Percentiles rank a stretch among this genome's conserved stretches.
These are phyloP conservation scores for Pentalonia nigronervosa DNA, from an alignment of 1,140 invertebrate genomes.

Conservation along the genomic window DNA sequence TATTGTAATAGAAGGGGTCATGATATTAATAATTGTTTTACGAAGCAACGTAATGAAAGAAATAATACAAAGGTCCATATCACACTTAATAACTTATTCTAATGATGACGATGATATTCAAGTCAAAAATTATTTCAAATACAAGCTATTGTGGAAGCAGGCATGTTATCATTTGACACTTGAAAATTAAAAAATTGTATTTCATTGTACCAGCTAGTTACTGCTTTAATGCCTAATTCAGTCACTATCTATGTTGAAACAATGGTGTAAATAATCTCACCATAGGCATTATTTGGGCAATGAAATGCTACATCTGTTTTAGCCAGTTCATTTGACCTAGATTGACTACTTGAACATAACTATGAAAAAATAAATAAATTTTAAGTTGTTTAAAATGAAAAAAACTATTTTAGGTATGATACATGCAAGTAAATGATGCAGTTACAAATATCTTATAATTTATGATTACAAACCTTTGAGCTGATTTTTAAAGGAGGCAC, in stretches of 20 bases:
- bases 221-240: not conserved
- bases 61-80: too few relatives aligned
- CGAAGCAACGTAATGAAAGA: too few relatives aligned
- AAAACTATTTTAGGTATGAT: not conserved
- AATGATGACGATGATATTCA: too few relatives aligned
- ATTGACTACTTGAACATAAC: not conserved
- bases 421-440: too few relatives aligned
- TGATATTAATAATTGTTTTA: too few relatives aligned
- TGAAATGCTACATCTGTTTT: not conserved
- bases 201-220: not conserved
- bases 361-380: not conserved
- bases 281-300: not conserved
- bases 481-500: constrained; percentile 10
- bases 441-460: not conserved
- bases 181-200: constrained; percentile 18
- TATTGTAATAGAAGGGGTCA: too few relatives aligned
- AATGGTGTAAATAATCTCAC: constrained; percentile 2
- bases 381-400: too few relatives aligned
- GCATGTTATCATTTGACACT: not conserved
- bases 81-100: too few relatives aligned
- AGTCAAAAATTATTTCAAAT: not conserved
- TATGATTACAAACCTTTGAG: not conserved
- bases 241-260: not conserved
- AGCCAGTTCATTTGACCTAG: not conserved
- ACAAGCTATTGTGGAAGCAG: not conserved